Conservation (phyloP, 2,797 vertebrate genomes). For the Australoheros facetus region DNA sequence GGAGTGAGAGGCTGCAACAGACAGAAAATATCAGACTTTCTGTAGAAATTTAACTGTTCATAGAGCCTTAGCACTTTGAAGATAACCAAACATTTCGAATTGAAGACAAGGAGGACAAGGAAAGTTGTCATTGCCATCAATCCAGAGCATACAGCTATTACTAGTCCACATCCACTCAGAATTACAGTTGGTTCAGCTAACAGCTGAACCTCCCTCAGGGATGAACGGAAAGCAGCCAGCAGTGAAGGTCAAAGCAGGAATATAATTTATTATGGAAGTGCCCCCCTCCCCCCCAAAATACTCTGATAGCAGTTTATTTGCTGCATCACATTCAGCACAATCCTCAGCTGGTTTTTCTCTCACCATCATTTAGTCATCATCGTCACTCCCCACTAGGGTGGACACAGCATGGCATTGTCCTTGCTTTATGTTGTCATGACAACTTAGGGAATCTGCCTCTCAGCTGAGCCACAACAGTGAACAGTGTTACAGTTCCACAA, state of each 20-base stretch:
- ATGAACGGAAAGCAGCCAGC: not conserved
- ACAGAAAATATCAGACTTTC: not conserved
- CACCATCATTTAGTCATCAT: slow-evolving; percentile 62
- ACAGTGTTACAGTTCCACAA: slow-evolving; percentile 53
- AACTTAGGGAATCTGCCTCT: slow-evolving; percentile 63
- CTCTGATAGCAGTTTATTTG: slow-evolving; percentile 3
- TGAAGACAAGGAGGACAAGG: not conserved
- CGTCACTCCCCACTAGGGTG: slow-evolving; percentile 20
- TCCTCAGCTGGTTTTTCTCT: slow-evolving; percentile 49
- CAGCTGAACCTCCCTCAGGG: not conserved
- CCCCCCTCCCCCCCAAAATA: too few relatives aligned
- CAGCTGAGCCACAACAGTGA: slow-evolving; percentile 49
- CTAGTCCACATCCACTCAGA: slow-evolving; percentile 21
- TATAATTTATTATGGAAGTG: not conserved
- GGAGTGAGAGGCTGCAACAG: not conserved
- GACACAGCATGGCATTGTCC: slow-evolving; percentile 77
- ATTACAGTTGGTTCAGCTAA: slow-evolving; percentile 1
- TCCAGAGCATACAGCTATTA: slow-evolving; percentile 31
- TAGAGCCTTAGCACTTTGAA: not conserved
- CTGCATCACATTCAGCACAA: slow-evolving; percentile 39
- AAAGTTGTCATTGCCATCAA: not conserved
- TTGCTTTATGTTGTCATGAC: slow-evolving; percentile 54
- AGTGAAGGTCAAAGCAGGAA: not conserved
- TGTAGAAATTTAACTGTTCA: not conserved
- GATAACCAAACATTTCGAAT: not conserved